Conservation (phyloP, 2,113 vertebrate genomes). For the Rhynchomys soricoides region DNA sequence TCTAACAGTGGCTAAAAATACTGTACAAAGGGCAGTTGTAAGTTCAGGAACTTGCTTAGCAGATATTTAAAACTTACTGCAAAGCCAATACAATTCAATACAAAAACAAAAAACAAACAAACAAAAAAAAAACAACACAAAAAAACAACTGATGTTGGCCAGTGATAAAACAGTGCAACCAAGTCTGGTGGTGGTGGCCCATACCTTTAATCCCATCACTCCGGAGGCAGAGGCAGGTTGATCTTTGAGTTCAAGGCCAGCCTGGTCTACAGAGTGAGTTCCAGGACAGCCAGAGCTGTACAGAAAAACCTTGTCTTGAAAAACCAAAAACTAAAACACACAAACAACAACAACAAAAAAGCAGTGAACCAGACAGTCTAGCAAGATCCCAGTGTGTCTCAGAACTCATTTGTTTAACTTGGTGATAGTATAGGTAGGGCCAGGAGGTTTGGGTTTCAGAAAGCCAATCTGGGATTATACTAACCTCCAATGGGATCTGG, state of each 20-base stretch:
- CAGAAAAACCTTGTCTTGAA: too few species aligned
- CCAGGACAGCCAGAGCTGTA: too few species aligned
- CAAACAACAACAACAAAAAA: neutral
- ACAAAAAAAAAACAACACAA: too few species aligned
- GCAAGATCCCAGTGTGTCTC: neutral
- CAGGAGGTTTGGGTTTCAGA: slow-evolving; percentile 18
- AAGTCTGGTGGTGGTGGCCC: too few species aligned
- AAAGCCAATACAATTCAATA: neutral
- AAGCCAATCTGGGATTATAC: neutral
- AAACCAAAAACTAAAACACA: neutral
- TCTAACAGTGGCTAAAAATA: neutral
- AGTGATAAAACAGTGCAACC: neutral
- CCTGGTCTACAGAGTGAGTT: too few species aligned
- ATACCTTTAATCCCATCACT: too few species aligned
- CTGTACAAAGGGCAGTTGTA: neutral
- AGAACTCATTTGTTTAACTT: neutral
- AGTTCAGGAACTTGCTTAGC: neutral
- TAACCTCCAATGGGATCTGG: neutral
- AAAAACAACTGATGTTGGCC: neutral
- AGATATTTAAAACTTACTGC: neutral
- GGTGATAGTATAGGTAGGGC: neutral
- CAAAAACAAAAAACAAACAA: neutral
- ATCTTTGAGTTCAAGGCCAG: too few species aligned
- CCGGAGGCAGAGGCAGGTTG: too few species aligned
- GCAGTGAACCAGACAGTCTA: neutral